Conservation (phyloP, 2,113 vertebrate genomes). For the Alethe diademata region DNA sequence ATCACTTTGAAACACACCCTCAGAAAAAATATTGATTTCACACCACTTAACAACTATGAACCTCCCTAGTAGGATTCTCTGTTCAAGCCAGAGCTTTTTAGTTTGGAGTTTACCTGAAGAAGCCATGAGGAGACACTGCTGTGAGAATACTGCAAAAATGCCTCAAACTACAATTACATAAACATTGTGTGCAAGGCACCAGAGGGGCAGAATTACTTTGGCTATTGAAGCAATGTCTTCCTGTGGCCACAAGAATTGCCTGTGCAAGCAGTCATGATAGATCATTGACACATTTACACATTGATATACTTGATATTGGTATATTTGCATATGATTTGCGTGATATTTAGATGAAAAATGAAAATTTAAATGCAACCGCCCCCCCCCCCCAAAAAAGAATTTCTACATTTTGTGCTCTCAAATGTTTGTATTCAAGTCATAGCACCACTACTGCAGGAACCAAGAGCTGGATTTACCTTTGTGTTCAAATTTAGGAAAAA, state of each 20-base stretch:
- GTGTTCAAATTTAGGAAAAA: background rate
- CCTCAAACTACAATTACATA: background rate
- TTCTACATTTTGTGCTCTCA: background rate
- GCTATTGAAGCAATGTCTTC: background rate
- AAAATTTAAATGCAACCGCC: background rate
- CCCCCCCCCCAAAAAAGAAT: fast-evolving
- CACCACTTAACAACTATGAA: background rate
- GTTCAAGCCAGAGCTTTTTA: background rate
- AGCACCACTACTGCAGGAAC: background rate
- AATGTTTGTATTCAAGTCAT: background rate
- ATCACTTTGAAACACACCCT: background rate
- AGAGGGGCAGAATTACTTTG: background rate
- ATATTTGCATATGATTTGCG: background rate
- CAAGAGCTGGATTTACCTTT: background rate
- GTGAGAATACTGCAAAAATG: background rate
- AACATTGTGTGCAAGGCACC: background rate
- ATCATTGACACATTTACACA: too few relatives aligned
- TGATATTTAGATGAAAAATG: background rate
- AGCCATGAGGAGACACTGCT: background rate
- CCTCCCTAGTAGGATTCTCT: background rate
- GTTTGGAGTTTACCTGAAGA: background rate
- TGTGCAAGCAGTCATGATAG: background rate
- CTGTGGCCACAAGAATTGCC: background rate
- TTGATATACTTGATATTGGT: background rate
- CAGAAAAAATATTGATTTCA: background rate